Evolutionary conservation across 2,113 vertebrate species (phyloP), one percentile per base, ranked within the genome.

Genomic region (Amphiprion percula): DNA sequence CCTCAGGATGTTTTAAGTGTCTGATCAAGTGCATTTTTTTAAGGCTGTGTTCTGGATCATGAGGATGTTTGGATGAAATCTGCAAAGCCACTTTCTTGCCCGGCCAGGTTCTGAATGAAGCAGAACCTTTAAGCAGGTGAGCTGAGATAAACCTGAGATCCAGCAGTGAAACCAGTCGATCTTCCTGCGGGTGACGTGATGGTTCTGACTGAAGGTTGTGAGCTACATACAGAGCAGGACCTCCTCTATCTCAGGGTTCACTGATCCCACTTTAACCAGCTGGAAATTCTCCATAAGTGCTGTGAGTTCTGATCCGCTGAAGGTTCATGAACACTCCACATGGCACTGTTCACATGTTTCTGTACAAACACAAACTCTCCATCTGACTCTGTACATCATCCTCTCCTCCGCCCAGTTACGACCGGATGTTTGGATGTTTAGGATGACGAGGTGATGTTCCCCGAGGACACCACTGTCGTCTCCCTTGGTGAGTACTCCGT

Each of bases 361-460:
- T 49, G 67, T 68, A 33, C 56, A 83, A 80, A 77, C 49, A 62
- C 37, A 19, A 74, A 66, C n/a, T 19, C 72, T 39, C 37, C 24
- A 0, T 59, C 66, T 63, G 55, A 61, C 23, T 5, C 33, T 44
- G 15, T 21, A 37, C 33, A 37, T 37, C 33, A 37, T 10, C 14
- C 19, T 30, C 56, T 24, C 4, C 16, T 30, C 37, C 23, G 26
- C 65, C 59, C 15, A 0, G 30, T 46, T 10, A 8, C 4, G 1
- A 33, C 17, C 11, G 2, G 59, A 37, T 5, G 0, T 85, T 83
- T 6, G 14, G 23, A 23, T 19, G 23, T 88, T 92, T 97, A 99
- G 72, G 97, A 98, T 3, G 97, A 97, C 7, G 97, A 97, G 68
- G 96, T 95, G 91, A 97, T 82, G 37, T 97, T 97, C 55, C 96